These are phyloP conservation scores for Cyanoramphus novaezelandiae DNA, from an alignment of 2,113 vertebrate species.

Conservation along the genomic window DNA sequence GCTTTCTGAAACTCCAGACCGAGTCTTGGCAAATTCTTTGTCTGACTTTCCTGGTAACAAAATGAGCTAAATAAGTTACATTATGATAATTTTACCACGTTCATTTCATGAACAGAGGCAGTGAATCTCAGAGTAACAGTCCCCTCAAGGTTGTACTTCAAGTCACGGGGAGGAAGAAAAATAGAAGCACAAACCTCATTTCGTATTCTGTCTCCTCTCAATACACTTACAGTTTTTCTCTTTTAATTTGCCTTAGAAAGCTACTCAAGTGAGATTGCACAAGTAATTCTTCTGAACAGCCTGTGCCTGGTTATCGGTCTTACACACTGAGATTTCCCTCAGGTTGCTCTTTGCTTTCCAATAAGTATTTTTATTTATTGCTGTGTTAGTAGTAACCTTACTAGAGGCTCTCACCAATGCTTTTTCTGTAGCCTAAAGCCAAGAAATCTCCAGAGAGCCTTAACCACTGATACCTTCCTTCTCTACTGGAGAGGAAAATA, in stretches of 20 bases:
- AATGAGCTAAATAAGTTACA: neutral
- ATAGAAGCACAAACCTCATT: neutral
- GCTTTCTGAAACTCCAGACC: neutral
- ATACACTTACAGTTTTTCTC: neutral
- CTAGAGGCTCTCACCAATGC: neutral
- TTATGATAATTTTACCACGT: neutral
- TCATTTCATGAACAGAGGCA: neutral
- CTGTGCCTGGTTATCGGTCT: neutral
- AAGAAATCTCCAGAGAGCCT: neutral
- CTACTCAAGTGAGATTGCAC: neutral
- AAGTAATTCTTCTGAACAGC: neutral
- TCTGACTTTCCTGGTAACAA: neutral
- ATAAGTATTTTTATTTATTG: neutral
- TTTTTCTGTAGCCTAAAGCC: neutral
- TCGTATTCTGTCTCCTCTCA: neutral
- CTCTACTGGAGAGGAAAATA: neutral
- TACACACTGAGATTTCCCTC: neutral
- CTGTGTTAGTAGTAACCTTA: neutral
- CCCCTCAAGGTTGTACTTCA: neutral
- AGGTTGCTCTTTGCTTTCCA: neutral
- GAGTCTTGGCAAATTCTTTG: neutral
- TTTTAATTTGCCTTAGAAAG: slow-evolving; percentile 9
- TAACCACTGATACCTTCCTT: neutral
- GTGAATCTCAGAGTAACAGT: neutral
- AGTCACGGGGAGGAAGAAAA: neutral